Evolutionary conservation across 2,888 invertebrate species (phyloP), one percentile per base, ranked within the genome.

Genomic region (Xylota segnis): DNA sequence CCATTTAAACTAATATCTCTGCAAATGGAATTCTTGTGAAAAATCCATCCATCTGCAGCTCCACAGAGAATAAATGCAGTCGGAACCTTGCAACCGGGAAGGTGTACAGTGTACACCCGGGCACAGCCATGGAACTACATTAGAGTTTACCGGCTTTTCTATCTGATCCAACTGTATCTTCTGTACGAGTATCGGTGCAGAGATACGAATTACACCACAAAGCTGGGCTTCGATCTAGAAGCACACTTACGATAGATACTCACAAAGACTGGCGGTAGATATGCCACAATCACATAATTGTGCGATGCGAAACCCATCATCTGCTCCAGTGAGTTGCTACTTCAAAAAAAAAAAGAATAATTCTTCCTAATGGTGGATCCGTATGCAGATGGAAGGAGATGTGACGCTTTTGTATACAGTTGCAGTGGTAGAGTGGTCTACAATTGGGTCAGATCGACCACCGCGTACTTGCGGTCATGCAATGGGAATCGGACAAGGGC

Each of bases 131-230:
- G 34, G n/a, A 16, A 45, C 43, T 32, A 58, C 45, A 56, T 56
- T 45, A 56, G 18, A 18, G 10, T 45, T 45, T 56, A 56, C 40
- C 54, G 68, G 54, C 54, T 56, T 45, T 40, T 40, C 23, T 23
- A 68, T 68, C 68, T 54, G 29, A 68, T 68, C 14, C 56, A 70
- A 70, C 70, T 45, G 70, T 54, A 16, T 56, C 45, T 45, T 32
- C 12, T 10, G 63, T 14, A 63, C 6, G 34, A 34, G 47, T 37
- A 34, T 34, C 12, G 9, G 18, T 34, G 12, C 23, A 47, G 45
- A 23, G 23, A 63, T 45, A 45, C 27, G 32, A 45, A 16, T 45
- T 50, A 56, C 56, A 34, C 34, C 50, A 16, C 45, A 45, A 27
- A 32, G 29, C 29, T 32, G 5, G 29, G 45, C 45, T 54, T 54